Base-by-base conservation (phyloP, 2,113 vertebrate genomes). In the Chaenocephalus aceratus region DNA sequence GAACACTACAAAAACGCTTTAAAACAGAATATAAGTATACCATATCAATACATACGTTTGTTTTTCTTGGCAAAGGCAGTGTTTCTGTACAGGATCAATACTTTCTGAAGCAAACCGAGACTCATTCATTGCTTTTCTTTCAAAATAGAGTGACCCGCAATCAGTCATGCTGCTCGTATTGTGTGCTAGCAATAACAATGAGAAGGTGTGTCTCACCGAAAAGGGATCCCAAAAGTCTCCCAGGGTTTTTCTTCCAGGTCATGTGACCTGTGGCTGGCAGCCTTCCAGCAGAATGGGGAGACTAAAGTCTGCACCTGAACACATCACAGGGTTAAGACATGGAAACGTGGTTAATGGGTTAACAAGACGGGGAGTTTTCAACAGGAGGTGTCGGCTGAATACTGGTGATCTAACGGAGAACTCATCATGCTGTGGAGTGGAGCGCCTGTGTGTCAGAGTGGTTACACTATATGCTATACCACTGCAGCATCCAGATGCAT, bases 241-340 rank as follows among this genome's bases (percentile, higher is more conserved):
- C 90, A 78, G 90, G 82, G 87, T 92, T 94, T 93, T 89, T 93
- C 93, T 93, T 95, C 94, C 94, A 95, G 94, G 94, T 95, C 95
- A 95, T 95, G 94, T 95, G 94, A 95, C 94, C 94, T 88, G 86
- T 89, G 86, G 90, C 92, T 81, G 86, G 85, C 90, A 92, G 90
- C 86, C 90, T 83, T 91, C 79, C 85, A 89, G 79, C 87, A 87
- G 89, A 91, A 91, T 73, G 53, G 48, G 84, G 72, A 77, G 60
- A 80, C 44, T 14, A 56, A 75, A 61, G 67, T 85, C 80, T 80
- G 36, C 49, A 77, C 75, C 88, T 87, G 3, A 76, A 76, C 3
- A 34, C 14, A 84, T 54, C 51, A 75, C 12, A 52, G n/a, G n/a
- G 45, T 53, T 6, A 62, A 44, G 23, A n/a, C 34, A 30, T 21